Evolutionary conservation across 2,113 vertebrate genomes (phyloP).

Genomic region (Pheucticus melanocephalus): DNA sequence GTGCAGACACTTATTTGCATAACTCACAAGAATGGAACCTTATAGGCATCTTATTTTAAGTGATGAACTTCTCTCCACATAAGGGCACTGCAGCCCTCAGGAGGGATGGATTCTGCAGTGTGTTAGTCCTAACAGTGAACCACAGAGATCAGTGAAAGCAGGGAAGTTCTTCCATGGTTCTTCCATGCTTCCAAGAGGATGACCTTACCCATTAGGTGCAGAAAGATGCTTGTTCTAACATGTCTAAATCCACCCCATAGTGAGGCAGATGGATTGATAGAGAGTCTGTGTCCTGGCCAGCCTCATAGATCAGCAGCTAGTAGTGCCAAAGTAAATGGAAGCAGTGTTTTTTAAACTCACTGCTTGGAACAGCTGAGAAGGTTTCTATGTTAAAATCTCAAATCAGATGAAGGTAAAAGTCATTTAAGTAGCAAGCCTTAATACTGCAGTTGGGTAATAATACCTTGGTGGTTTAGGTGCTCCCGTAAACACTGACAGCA

Average conservation of each 20-base stretch:
- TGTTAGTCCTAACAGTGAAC: not conserved
- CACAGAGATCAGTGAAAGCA: not conserved
- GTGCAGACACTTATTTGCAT: not conserved
- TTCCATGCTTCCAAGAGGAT: not conserved
- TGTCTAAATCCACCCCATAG: not conserved
- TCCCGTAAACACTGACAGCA: not conserved
- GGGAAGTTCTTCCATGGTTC: not conserved
- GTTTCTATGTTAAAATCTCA: not conserved
- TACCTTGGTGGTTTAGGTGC: not conserved
- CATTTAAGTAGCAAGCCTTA: not conserved
- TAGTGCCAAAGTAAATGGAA: not conserved
- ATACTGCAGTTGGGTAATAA: not conserved
- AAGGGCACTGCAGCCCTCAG: not conserved
- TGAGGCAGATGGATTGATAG: not conserved
- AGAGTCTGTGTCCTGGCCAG: not conserved
- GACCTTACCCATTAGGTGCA: not conserved
- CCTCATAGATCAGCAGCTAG: not conserved
- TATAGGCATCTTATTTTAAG: not conserved
- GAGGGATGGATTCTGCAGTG: not conserved
- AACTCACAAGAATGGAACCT: not conserved
- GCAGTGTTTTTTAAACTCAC: accelerated
- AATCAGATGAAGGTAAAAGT: not conserved
- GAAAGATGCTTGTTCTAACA: not conserved
- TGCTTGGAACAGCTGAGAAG: not conserved
- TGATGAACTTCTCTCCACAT: not conserved